Evolutionary conservation across 2,797 vertebrate genomes (phyloP), one percentile per base, ranked within the genome.

Genomic region (Pelochelys cantorii): DNA sequence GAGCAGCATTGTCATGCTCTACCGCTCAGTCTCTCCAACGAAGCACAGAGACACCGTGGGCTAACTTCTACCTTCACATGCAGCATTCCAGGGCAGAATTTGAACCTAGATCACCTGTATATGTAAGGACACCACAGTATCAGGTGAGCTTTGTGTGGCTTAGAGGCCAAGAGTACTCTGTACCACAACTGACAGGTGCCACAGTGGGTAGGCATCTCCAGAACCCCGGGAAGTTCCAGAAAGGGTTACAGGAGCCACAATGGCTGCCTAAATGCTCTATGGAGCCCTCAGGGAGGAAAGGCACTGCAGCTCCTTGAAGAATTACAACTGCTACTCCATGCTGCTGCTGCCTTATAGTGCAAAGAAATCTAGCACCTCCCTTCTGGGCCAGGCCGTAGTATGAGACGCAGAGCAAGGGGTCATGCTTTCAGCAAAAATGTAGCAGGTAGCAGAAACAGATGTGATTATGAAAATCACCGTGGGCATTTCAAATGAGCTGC

Each of bases 1-100:
- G 55, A 95, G 20, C 52, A 90, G 42, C 7, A 25, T 3, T 0
- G 7, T 79, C 29, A 52, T 1, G 10, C 2, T 37, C 25, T 5
- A 12, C 48, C 11, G 82, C 0, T 5, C 52, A 82, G 17, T 10
- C 27, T 12, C 52, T 55, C 80, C 6, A 18, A n/a, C 2, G 14
- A 71, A 75, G 81, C 81, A 7, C 2, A 75, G 2, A 75, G 18
- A 53, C 27, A 1, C 9, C 1, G 0, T 1, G 14, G 71, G 1
- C 22, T 37, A 10, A 27, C 25, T 75, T 20, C 6, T 18, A 14
- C 37, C 55, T 65, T 68, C 23, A 77, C 55, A 62, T 20, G n/a
- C 20, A 23, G 25, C 37, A 52, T 27, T 6, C 13, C 4, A 52
- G 74, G 74, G 74, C 23, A 52, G 42, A 48, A 77, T 77, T 77